These are phyloP conservation scores for Synergus laeviventris DNA, from an alignment of 2,888 invertebrate species.

Conservation along the genomic window DNA sequence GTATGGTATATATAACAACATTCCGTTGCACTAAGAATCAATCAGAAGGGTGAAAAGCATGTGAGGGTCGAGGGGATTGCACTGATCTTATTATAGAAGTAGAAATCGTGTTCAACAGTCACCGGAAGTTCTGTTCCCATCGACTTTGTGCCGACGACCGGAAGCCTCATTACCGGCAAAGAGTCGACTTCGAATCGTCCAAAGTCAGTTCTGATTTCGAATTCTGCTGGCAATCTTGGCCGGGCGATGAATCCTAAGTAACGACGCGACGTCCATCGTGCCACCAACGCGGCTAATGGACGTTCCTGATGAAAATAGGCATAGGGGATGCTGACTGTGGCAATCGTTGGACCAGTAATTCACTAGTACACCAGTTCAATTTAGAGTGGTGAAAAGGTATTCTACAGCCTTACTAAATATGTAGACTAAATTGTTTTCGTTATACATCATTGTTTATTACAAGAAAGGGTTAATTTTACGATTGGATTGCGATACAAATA, in stretches of 20 bases:
- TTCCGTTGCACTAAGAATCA: slow-evolving; percentile 32
- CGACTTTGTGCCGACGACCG: neutral
- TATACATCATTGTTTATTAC: too few relatives aligned
- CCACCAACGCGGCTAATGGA: neutral
- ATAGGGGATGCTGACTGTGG: neutral
- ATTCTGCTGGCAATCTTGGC: slow-evolving; percentile 20
- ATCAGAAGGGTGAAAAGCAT: slow-evolving; percentile 11
- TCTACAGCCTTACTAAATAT: too few relatives aligned
- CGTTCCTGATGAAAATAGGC: neutral
- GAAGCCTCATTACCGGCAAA: slow-evolving; percentile 7
- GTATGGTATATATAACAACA: slow-evolving; percentile 5
- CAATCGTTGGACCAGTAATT: neutral
- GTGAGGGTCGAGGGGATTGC: neutral
- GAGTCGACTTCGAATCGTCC: neutral
- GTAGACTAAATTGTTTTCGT: too few relatives aligned
- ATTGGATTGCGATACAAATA: too few relatives aligned
- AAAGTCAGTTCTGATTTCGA: slow-evolving; percentile 15
- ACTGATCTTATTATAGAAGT: neutral
- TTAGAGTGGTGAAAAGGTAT: neutral
- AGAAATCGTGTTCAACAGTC: neutral
- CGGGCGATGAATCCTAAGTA: slow-evolving; percentile 24
- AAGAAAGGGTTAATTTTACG: too few relatives aligned
- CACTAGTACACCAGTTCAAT: neutral
- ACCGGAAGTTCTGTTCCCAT: slow-evolving; percentile 14
- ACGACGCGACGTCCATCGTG: neutral